Conservation (phyloP, 2,113 vertebrate genomes). For the Ivindomyrus marchei region DNA sequence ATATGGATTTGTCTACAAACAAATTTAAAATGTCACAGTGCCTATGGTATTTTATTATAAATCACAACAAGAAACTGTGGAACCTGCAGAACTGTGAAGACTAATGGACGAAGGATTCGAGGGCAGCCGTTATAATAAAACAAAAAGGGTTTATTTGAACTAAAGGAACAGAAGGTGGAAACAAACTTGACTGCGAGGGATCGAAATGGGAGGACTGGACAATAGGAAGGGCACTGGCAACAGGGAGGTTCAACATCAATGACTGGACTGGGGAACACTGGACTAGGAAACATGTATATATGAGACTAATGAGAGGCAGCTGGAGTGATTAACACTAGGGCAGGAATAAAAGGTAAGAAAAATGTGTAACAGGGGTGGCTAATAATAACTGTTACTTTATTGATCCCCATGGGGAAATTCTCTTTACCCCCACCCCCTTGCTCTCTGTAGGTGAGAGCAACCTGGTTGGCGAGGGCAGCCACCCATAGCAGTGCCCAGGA, state of each 20-base stretch:
- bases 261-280: not conserved
- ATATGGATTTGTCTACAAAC: not conserved
- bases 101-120: not conserved
- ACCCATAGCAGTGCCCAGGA: too few species aligned
- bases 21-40: not conserved
- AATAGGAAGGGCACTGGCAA: not conserved
- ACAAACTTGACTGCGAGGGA: not conserved
- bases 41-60: not conserved
- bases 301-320: not conserved
- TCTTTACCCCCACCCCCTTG: too few species aligned
- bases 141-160: not conserved
- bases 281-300: not conserved
- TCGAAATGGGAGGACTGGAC: not conserved
- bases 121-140: not conserved
- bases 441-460: too few species aligned
- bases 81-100: not conserved
- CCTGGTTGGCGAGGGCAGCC: too few species aligned
- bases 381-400: too few species aligned
- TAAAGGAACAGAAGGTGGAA: not conserved
- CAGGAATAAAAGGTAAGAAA: not conserved
- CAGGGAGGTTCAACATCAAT: not conserved
- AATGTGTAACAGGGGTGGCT: not conserved
- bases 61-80: not conserved
- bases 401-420: too few species aligned
- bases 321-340: not conserved